phyloP scores from a whole-genome alignment of 2,888 invertebrate species.

The Eilema caniola region DNA sequence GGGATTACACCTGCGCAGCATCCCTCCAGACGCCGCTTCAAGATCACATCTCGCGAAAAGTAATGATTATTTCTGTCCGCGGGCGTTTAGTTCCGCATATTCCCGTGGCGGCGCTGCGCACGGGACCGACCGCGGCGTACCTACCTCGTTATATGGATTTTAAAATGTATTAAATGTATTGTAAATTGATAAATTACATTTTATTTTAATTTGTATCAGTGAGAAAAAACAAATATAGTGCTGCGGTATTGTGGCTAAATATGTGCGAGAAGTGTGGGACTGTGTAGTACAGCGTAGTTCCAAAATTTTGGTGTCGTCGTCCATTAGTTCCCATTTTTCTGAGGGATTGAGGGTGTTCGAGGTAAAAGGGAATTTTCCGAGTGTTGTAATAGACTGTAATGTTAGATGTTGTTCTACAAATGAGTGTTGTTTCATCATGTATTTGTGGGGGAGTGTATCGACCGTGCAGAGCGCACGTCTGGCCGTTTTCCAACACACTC shows the following conservation, averaged over 20 bases:
- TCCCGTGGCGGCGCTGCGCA: conserved; percentile 78
- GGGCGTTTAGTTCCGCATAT: conserved; percentile 79
- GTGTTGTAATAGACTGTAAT: conserved; percentile 34
- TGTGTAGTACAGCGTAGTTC: conserved; percentile 32
- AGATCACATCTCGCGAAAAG: conserved; percentile 87
- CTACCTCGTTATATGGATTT: conserved; percentile 73
- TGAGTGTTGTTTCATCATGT: conserved; percentile 47
- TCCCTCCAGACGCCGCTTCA: conserved; percentile 73
- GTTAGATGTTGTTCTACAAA: conserved; percentile 34
- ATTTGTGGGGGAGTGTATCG: conserved; percentile 60
- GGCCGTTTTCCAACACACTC: conserved; percentile 65
- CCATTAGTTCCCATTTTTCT: conserved; percentile 46
- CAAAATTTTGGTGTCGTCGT: conserved; percentile 37
- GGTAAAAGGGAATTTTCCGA: conserved; percentile 32
- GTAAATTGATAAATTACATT: conserved; percentile 71
- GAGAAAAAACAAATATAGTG: conserved; percentile 36
- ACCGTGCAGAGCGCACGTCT: conserved; percentile 60
- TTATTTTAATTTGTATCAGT: conserved; percentile 53
- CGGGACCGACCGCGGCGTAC: conserved; percentile 72
- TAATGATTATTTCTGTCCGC: conserved; percentile 87
- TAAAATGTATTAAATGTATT: conserved; percentile 77
- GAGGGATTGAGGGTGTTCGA: conserved; percentile 43
- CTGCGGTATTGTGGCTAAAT: conserved; percentile 28
- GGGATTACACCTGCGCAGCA: conserved; percentile 80
- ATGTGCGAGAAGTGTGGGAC: conserved; percentile 20